Percentiles rank a stretch among this genome's conserved stretches.
Evolutionary conservation across 2,113 vertebrate species (phyloP).

Genomic region (Periophthalmus modestus): DNA sequence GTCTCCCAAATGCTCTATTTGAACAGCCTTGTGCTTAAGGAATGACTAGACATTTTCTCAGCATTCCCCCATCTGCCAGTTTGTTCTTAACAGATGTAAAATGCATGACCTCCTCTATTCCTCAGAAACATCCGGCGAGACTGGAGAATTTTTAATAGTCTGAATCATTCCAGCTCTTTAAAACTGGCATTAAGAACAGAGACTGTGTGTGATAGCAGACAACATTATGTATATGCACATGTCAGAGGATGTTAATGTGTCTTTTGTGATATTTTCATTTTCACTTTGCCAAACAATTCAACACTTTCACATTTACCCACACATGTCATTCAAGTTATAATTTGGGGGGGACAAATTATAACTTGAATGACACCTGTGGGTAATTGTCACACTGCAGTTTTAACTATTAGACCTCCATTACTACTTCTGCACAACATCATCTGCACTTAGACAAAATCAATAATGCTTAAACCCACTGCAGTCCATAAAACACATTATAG

Average conservation of each 20-base stretch:
- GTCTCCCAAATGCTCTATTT: not conserved
- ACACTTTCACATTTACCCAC: too few relatives aligned
- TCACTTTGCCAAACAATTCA: too few relatives aligned
- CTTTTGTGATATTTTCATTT: too few relatives aligned
- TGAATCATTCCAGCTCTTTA: slow-evolving; percentile 32
- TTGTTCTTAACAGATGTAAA: slow-evolving; percentile 23
- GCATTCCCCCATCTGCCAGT: not conserved
- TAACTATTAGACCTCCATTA: not conserved
- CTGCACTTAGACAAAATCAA: slow-evolving; percentile 15
- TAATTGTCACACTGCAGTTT: not conserved
- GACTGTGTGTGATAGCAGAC: slow-evolving; percentile 28
- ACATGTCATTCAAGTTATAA: too few relatives aligned
- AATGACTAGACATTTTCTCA: not conserved
- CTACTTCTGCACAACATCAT: not conserved
- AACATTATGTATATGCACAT: slow-evolving; percentile 44
- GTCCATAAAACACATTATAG: slow-evolving; percentile 32
- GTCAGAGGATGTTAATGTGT: slow-evolving; percentile 19
- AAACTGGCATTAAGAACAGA: slow-evolving; percentile 28
- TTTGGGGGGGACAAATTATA: too few relatives aligned
- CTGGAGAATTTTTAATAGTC: slow-evolving; percentile 24
- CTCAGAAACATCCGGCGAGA: slow-evolving; percentile 19
- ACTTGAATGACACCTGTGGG: too few relatives aligned
- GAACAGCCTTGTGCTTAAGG: not conserved
- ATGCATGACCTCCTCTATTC: slow-evolving; percentile 28
- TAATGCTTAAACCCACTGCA: slow-evolving; percentile 14